Evolutionary conservation across 2,888 invertebrate species (phyloP).

Genomic region (Acanthoscelides obtectus): DNA sequence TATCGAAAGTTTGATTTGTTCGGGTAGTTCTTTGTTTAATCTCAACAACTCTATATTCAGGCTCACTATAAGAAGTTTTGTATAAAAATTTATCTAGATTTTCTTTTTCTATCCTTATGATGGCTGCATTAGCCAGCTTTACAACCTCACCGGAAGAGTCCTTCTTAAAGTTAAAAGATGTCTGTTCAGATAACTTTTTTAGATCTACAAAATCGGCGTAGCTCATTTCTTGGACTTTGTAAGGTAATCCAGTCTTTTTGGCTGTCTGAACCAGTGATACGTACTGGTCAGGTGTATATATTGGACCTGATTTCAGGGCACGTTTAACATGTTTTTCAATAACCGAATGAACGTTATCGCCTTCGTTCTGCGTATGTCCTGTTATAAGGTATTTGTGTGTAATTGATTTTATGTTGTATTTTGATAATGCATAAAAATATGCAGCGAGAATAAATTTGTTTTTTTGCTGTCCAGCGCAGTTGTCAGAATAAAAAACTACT

Average conservation of each 20-base stretch:
- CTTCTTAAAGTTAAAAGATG: constrained; percentile 7
- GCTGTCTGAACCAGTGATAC: constrained; percentile 9
- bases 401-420: constrained; percentile 10
- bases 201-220: constrained; percentile 16
- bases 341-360: constrained; percentile 14
- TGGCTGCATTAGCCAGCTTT: constrained; percentile 5
- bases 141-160: not conserved
- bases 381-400: constrained; percentile 17
- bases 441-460: constrained; percentile 16
- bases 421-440: constrained; percentile 19
- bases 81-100: constrained; percentile 7
- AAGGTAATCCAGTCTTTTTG: constrained; percentile 14
- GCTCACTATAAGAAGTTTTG: constrained; percentile 11
- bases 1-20: constrained; percentile 2
- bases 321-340: constrained; percentile 17
- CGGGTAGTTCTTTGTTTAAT: constrained; percentile 2
- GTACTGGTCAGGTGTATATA: constrained; percentile 15
- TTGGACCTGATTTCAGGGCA: constrained; percentile 17
- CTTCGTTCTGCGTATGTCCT: constrained; percentile 17
- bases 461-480: constrained; percentile 28
- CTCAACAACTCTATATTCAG: constrained; percentile 2
- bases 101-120: constrained; percentile 7
- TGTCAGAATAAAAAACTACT: constrained; percentile 30
- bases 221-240: constrained; percentile 12
- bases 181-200: constrained; percentile 8